phyloP scores from a whole-genome alignment of 2,888 invertebrate genomes.

The Cataglyphis albicans region DNA sequence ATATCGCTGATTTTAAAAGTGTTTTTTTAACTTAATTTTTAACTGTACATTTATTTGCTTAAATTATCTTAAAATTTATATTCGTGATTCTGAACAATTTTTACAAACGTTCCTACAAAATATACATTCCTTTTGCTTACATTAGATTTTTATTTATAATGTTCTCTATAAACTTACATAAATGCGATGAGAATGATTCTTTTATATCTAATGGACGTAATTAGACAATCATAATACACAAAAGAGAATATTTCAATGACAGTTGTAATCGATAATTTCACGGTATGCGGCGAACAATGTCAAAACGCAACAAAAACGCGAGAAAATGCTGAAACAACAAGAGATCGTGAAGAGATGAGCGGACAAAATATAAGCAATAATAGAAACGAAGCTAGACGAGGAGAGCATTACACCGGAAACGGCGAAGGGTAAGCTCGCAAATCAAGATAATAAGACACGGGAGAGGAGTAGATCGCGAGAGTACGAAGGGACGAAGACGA shows the following conservation, averaged over 20 bases:
- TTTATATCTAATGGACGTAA: not conserved
- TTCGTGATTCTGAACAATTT: not conserved
- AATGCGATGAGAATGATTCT: not conserved
- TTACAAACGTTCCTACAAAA: not conserved
- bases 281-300: not conserved
- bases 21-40: not conserved
- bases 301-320: slow-evolving; percentile 27
- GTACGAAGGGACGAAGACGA: slow-evolving; percentile 37
- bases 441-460: slow-evolving; percentile 29
- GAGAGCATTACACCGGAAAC: not conserved
- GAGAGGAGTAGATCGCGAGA: not conserved
- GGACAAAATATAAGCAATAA: not conserved
- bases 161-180: not conserved
- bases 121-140: not conserved
- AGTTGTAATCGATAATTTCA: slow-evolving; percentile 19
- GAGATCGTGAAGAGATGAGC: not conserved
- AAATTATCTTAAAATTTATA: not conserved
- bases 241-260: not conserved
- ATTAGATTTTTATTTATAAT: not conserved
- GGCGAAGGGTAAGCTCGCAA: slow-evolving; percentile 4
- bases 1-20: not conserved
- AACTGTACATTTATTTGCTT: not conserved
- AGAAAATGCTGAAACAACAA: not conserved
- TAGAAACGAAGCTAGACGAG: not conserved
- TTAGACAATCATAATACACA: not conserved